Base-by-base conservation (phyloP, 2,888 invertebrate species). In the Eupithecia pulchellata region DNA sequence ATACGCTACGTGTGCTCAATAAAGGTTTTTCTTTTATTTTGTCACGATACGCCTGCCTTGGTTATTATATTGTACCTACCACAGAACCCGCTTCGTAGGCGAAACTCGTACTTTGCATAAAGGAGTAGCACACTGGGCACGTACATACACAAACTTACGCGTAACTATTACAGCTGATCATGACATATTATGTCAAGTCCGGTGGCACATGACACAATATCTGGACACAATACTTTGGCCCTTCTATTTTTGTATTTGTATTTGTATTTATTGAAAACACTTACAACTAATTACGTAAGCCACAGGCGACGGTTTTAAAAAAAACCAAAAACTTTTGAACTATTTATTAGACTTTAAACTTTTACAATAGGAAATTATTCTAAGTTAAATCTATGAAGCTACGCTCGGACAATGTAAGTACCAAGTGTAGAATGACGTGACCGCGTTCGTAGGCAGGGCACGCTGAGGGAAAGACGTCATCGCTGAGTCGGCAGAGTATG, bases 111-210 rank as follows among this genome's bases (percentile, higher is more conserved):
- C 47, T 47, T 25, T 20, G 20, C 47, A 20, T 25, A 20, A n/a
- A n/a, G n/a, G 8, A 4, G 47, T 47, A 25, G 47, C 20, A 47
- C 25, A 20, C 47, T 25, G 8, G 8, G 57, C 57, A 57, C 57
- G 57, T 57, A 57, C 57, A 29, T 29, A 17, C 57, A 57, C 57
- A 29, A 29, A 57, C 57, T 27, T 4, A 29, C 27, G 29, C 57
- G 57, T 57, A 29, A 57, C 57, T 29, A 57, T 57, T 29, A 57
- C 57, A 57, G 27, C 9, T 29, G 57, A 57, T 57, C 57, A 57
- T 29, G 29, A 29, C 57, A 57, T 57, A 17, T 14, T 57, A 20
- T 47, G 47, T 47, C 47, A 20, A 57, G 47, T 47, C 47, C 20
- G 9, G 47, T 47, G 47, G 20, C 47, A 47, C 9, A 17, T 47